Percentiles rank a stretch among this genome's conserved stretches.
phyloP scores from a whole-genome alignment of 2,113 vertebrate species.

The Pachyramphus minor region DNA sequence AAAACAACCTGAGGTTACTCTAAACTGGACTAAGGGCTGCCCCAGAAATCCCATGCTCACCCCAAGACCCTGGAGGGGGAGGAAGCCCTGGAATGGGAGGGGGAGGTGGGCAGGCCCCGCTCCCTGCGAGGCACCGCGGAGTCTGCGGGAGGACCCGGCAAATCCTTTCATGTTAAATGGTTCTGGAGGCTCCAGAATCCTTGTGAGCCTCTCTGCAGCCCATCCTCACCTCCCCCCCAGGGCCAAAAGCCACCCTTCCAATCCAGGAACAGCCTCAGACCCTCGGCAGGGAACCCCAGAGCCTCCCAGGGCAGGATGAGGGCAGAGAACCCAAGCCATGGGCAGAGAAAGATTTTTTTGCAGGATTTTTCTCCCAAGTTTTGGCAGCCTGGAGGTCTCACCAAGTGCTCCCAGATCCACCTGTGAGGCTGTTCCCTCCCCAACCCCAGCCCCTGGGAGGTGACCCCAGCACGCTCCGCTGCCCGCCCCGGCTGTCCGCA shows the following conservation, averaged over 20 bases:
- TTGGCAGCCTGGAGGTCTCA: not conserved
- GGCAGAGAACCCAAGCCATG: rapidly evolving
- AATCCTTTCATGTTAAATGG: not conserved
- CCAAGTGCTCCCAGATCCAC: not conserved
- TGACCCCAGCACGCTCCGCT: not conserved
- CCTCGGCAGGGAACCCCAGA: not conserved
- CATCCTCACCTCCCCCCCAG: not conserved
- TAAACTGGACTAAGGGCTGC: slow-evolving; percentile 56
- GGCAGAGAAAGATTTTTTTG: not conserved
- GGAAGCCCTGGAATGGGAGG: slow-evolving; percentile 1
- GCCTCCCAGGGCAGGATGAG: rapidly evolving
- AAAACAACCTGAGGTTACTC: slow-evolving; percentile 75
- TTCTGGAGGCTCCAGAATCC: not conserved
- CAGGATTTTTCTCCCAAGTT: not conserved
- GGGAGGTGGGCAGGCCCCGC: slow-evolving; percentile 10
- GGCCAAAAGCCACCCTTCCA: not conserved
- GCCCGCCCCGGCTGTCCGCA: not conserved
- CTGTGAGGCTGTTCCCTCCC: not conserved
- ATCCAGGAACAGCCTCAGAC: not conserved
- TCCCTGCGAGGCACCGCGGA: slow-evolving; percentile 6
- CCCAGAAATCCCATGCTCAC: slow-evolving; percentile 49
- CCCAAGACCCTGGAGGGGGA: slow-evolving; percentile 17
- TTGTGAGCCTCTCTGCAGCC: not conserved
- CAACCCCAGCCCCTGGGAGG: not conserved
- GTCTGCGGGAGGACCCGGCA: not conserved